Percentiles rank a stretch among this genome's conserved stretches.
Evolutionary conservation across 2,113 vertebrate genomes (phyloP).

Genomic region (Speoplatyrhinus poulsoni): DNA sequence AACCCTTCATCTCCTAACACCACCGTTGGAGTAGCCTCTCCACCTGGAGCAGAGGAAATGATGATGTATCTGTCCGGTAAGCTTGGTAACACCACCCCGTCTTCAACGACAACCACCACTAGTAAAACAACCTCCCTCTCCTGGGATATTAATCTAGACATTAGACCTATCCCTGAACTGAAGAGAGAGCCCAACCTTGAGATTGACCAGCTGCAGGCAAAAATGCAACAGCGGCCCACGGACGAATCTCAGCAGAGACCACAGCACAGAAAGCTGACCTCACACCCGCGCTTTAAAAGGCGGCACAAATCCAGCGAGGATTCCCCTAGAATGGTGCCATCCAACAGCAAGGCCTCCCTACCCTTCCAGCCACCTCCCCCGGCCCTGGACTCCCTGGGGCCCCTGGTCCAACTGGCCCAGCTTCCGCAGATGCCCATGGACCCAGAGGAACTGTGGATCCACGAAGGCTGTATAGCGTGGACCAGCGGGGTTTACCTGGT

Average conservation of each 20-base stretch:
- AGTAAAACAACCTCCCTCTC: slow-evolving; percentile 74
- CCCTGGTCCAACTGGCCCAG: slow-evolving; percentile 90
- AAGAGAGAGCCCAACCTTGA: slow-evolving; percentile 65
- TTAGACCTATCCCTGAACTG: slow-evolving; percentile 55
- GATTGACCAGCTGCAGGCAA: slow-evolving; percentile 40
- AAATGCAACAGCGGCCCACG: slow-evolving; percentile 55
- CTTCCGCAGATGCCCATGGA: slow-evolving; percentile 98
- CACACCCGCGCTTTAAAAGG: slow-evolving; percentile 94
- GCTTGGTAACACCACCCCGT: slow-evolving; percentile 43
- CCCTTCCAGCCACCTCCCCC: slow-evolving; percentile 84
- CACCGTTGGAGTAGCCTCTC: slow-evolving; percentile 45
- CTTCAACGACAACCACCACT: slow-evolving; percentile 67
- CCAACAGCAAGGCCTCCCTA: slow-evolving; percentile 84
- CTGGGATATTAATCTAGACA: slow-evolving; percentile 72
- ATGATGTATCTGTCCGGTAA: slow-evolving; percentile 39
- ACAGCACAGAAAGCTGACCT: slow-evolving; percentile 86
- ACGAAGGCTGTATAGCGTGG: slow-evolving; percentile 97
- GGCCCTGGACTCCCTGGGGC: slow-evolving; percentile 84
- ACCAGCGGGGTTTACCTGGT: slow-evolving; percentile 98
- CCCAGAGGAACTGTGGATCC: slow-evolving; percentile 98
- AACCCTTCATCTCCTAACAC: slow-evolving; percentile 45
- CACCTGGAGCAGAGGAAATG: slow-evolving; percentile 53
- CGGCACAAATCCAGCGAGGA: slow-evolving; percentile 94
- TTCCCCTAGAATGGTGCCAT: slow-evolving; percentile 84
- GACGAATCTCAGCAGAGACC: slow-evolving; percentile 80